Base-by-base conservation (phyloP, 2,888 invertebrate species). In the Heteropelma amictum region DNA sequence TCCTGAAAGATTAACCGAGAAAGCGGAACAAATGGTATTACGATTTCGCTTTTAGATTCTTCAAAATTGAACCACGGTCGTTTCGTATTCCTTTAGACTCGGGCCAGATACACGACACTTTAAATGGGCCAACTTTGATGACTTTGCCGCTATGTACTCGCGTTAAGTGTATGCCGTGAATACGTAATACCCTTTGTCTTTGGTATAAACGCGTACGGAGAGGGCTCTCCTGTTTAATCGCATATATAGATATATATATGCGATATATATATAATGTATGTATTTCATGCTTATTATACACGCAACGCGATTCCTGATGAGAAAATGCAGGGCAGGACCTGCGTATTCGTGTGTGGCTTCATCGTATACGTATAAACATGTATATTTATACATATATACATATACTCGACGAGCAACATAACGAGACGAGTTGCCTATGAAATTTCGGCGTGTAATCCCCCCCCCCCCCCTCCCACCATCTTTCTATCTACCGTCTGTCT, bases 261-360 rank as follows among this genome's bases (percentile, higher is more conserved):
- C 3, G 10, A 30, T 3, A 30, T 40, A 53, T 10, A 40, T 21
- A 33, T 45, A 10, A 33, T n/a, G 17, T 35, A 23, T 38, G n/a
- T 21, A 28, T 33, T 49, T 23, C 17, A 14, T 12, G 56, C 65
- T 63, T 67, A 61, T 75, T 71, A 71, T 70, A 75, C 72, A 70
- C 74, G 72, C 71, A 76, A 76, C 61, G 69, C 65, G 65, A 63
- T 74, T 67, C 61, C 61, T 77, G 74, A 77, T 72, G 73, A 68
- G 78, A 74, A 78, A 78, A 74, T 72, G 67, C 51, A 40, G 65
- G 28, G 56, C 33, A 14, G 23, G 54, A n/a, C 30, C 38, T 28
- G 12, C 17, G 21, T 45, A 19, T 23, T 42, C 35, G 58, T 51
- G 23, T 58, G 47, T 12, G 17, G 38, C 40, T 10, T 2, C 30